These are phyloP conservation scores for Parnassius mnemosyne DNA, from an alignment of 2,888 invertebrate genomes.

Conservation along the genomic window DNA sequence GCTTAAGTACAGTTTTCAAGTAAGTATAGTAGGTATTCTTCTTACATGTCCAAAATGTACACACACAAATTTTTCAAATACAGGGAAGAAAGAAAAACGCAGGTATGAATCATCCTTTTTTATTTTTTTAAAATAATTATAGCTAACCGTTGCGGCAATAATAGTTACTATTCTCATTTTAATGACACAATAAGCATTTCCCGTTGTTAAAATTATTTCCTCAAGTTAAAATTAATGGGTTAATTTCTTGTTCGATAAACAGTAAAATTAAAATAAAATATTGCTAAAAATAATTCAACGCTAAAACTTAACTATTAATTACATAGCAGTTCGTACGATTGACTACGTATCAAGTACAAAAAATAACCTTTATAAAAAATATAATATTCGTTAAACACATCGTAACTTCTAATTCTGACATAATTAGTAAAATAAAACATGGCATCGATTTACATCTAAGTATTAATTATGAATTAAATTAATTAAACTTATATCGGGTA, in stretches of 20 bases:
- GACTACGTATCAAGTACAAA: slow-evolving; percentile 71
- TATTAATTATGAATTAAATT: slow-evolving; percentile 37
- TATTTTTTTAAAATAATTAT: slow-evolving; percentile 82
- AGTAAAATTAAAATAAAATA: slow-evolving; percentile 57
- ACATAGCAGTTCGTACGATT: slow-evolving; percentile 63
- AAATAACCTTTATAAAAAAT: slow-evolving; percentile 78
- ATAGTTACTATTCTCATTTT: slow-evolving; percentile 74
- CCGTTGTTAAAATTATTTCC: slow-evolving; percentile 66
- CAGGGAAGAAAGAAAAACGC: slow-evolving; percentile 51
- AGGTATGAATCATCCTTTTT: slow-evolving; percentile 72
- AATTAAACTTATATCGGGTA: slow-evolving; percentile 48
- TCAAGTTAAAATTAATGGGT: slow-evolving; percentile 56
- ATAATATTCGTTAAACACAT: slow-evolving; percentile 76
- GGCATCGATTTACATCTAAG: slow-evolving; percentile 70
- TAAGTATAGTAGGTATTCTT: too few relatives aligned
- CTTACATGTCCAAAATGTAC: background rate
- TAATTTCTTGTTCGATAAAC: slow-evolving; percentile 66
- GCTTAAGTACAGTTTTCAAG: too few relatives aligned
- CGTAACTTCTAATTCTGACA: slow-evolving; percentile 57
- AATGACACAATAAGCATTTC: slow-evolving; percentile 80
- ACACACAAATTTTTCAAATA: background rate
- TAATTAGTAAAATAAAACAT: slow-evolving; percentile 70
- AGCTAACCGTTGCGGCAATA: slow-evolving; percentile 81
- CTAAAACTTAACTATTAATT: slow-evolving; percentile 69
- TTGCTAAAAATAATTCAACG: slow-evolving; percentile 69